phyloP scores from a whole-genome alignment of 1,140 invertebrate species.

The Luehdorfia chinensis region DNA sequence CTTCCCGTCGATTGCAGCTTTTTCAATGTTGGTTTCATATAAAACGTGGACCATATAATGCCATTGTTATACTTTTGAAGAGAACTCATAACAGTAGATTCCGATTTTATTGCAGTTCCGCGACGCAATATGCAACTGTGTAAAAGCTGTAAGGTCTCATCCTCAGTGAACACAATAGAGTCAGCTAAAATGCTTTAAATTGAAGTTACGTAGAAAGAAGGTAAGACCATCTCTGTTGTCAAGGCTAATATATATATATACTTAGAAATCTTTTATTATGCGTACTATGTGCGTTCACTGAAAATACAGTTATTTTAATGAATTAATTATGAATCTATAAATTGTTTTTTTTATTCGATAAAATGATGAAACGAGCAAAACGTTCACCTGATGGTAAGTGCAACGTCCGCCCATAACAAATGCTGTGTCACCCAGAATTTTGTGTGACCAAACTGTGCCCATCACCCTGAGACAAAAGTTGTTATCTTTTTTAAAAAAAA shows the following conservation, averaged over 20 bases:
- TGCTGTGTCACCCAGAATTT: no score
- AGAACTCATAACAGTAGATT: slow-evolving; percentile 51
- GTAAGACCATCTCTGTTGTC: slow-evolving; percentile 8
- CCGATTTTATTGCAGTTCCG: slow-evolving; percentile 56
- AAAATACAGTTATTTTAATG: no score
- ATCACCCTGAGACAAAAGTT: no score
- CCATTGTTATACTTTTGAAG: slow-evolving; percentile 43
- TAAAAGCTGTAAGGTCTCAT: slow-evolving; percentile 17
- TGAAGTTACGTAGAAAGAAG: slow-evolving; percentile 2
- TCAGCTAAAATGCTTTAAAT: slow-evolving; percentile 15
- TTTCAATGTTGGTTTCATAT: slow-evolving; percentile 27
- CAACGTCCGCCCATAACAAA: no score
- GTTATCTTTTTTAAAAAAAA: no score
- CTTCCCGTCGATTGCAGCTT: slow-evolving; percentile 18
- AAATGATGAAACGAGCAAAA: no score
- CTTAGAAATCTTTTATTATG: no score
- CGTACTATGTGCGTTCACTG: no score
- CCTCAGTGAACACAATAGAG: slow-evolving; percentile 8
- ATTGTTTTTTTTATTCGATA: no score
- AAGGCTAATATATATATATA: slow-evolving; percentile 1
- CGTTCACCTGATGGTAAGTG: no score
- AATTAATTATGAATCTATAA: no score
- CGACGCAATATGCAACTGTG: slow-evolving; percentile 32
- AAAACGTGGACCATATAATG: slow-evolving; percentile 36
- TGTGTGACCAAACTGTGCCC: no score